Conservation (phyloP, 2,113 vertebrate species). For the Cryptomyrus ogoouensis region DNA sequence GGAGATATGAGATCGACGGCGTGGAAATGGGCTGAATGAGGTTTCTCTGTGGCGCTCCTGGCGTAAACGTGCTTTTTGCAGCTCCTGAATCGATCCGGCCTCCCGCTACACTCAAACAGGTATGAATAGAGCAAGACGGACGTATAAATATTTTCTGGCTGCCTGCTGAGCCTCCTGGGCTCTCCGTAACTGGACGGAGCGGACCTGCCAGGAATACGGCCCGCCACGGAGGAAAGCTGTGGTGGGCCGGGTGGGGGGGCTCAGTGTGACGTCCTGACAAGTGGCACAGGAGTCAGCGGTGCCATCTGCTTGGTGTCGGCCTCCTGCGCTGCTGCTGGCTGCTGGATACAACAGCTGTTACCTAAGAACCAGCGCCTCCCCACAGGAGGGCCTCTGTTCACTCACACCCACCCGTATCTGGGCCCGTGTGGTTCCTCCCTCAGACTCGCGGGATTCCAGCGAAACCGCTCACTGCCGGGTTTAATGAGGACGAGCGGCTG, state of each 20-base stretch:
- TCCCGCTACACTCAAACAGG: not conserved
- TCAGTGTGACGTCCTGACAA: not conserved
- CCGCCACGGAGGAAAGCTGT: not conserved
- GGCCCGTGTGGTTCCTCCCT: not conserved
- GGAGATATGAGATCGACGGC: not conserved
- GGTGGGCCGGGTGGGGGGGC: not conserved
- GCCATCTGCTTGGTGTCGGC: not conserved
- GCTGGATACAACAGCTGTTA: not conserved
- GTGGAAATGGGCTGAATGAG: slow-evolving; percentile 1
- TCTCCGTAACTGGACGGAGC: not conserved
- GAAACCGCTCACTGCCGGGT: not conserved
- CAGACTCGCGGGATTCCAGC: not conserved
- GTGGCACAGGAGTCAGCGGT: not conserved
- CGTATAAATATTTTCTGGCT: not conserved
- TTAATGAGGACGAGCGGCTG: slow-evolving; percentile 1
- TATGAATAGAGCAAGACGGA: not conserved
- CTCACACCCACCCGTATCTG: not conserved
- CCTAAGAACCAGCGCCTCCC: not conserved
- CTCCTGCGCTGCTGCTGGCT: not conserved
- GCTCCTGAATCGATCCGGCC: not conserved
- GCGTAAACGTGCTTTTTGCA: not conserved
- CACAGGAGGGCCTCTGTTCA: not conserved
- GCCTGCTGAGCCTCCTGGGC: not conserved
- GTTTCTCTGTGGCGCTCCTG: slow-evolving; percentile 6
- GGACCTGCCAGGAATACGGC: not conserved